Base-by-base conservation (phyloP, 2,888 invertebrate genomes). In the Nipponacmea schrenckii region DNA sequence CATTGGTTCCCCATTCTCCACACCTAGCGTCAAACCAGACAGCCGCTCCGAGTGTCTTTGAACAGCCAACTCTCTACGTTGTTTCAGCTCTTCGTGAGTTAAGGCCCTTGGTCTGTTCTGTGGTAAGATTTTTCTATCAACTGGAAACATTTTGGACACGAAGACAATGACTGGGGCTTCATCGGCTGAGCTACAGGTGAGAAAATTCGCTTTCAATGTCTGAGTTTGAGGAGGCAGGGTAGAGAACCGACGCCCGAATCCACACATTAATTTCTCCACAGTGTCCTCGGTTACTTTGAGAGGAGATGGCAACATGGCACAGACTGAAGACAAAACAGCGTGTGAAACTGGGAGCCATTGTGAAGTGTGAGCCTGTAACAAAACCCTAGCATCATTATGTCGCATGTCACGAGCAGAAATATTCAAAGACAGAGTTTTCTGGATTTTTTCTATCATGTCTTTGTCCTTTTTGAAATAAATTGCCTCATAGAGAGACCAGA, bases 71-170 rank as follows among this genome's bases (percentile, higher is more conserved):
- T 93, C 93, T 71, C 94, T 90, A 69, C 94, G 91, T 10, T 91
- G 86, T 15, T 92, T 91, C 87, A 96, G 91, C 86, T 96, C 94
- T 85, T 93, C 93, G 20, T 91, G 90, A 0, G 93, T 94, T 75
- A 95, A 89, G n/a, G 92, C 91, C 89, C 84, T 86, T 12, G 93
- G 92, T 86, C 92, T 93, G 87, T 95, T 94, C 86, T 95, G 92
- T 0, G 96, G 96, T 77, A 97, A 87, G 74, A 91, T 90, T 79
- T 91, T 92, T 75, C 92, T 92, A 84, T 95, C 94, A 39, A 91
- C 92, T 69, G 94, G 93, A 89, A 95, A 94, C 96, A 98, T 96
- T 91, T 97, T 96, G 0, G 96, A 96, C 81, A 95, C 92, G 91
- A 92, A 95, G 77, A 93, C 93, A 88, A 93, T 93, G 68, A 93